phyloP scores from a whole-genome alignment of 2,888 invertebrate genomes.

The Craniophora ligustri region DNA sequence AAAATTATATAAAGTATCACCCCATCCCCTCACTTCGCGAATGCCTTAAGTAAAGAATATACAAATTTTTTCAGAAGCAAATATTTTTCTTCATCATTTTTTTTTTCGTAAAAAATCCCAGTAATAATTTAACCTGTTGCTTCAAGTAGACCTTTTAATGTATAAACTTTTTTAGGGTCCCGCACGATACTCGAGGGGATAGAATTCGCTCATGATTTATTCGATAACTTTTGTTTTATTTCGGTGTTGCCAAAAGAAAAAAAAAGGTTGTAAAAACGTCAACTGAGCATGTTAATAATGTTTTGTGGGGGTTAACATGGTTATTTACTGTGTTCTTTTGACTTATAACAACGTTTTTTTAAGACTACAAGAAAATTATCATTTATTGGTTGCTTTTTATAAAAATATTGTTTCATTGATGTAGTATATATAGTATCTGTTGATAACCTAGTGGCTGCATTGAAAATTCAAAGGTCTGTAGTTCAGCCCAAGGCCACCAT shows the following conservation, averaged over 20 bases:
- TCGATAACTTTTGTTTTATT: conserved; percentile 42
- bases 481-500: too few relatives aligned
- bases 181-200: conserved; percentile 30
- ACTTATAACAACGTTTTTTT: neutral
- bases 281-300: conserved; percentile 18
- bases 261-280: conserved; percentile 38
- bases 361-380: too few relatives aligned
- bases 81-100: neutral
- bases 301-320: conserved; percentile 3
- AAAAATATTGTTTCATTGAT: too few relatives aligned
- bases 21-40: conserved; percentile 15
- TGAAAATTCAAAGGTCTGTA: too few relatives aligned
- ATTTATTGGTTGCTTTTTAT: too few relatives aligned
- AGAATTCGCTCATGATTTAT: conserved; percentile 38
- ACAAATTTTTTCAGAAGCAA: conserved; percentile 10
- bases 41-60: conserved; percentile 3
- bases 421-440: too few relatives aligned
- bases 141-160: conserved; percentile 43
- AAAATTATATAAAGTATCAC: conserved; percentile 16
- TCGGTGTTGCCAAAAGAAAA: conserved; percentile 34
- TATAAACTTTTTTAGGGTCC: conserved; percentile 44
- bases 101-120: conserved; percentile 6
- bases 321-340: conserved; percentile 8
- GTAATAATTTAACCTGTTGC: conserved; percentile 53
- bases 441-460: too few relatives aligned